Evolutionary conservation across 2,888 invertebrate genomes (phyloP).

Genomic region (Drosophila limbata): DNA sequence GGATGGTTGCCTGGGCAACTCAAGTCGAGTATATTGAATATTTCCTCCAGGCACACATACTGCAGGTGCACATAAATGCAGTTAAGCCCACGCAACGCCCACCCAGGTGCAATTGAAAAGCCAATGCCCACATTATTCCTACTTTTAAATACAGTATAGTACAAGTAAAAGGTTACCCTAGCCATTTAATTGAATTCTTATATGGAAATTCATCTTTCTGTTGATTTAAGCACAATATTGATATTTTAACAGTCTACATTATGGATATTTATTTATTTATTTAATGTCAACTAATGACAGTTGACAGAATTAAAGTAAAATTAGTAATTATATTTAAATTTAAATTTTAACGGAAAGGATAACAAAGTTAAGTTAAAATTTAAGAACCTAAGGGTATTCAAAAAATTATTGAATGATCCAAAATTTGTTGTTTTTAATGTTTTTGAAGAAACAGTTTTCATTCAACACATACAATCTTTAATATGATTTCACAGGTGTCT

Average conservation of each 20-base stretch:
- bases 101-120: neutral
- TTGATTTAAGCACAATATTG: neutral
- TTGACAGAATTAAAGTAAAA: too few relatives aligned
- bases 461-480: neutral
- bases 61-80: conserved; percentile 5
- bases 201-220: neutral
- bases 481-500: neutral
- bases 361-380: too few relatives aligned
- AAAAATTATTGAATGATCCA: too few relatives aligned
- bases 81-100: conserved; percentile 1
- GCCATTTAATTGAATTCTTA: neutral
- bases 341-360: too few relatives aligned
- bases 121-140: neutral
- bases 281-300: too few relatives aligned
- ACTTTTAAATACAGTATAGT: neutral
- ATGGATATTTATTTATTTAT: too few relatives aligned
- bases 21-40: conserved; percentile 1
- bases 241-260: neutral
- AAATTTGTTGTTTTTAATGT: too few relatives aligned
- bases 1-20: neutral
- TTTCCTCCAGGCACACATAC: neutral
- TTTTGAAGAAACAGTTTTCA: neutral
- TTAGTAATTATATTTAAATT: too few relatives aligned
- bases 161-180: neutral
- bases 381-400: too few relatives aligned